Base-by-base conservation (phyloP, 2,888 invertebrate genomes). In the Macrophya annulata region DNA sequence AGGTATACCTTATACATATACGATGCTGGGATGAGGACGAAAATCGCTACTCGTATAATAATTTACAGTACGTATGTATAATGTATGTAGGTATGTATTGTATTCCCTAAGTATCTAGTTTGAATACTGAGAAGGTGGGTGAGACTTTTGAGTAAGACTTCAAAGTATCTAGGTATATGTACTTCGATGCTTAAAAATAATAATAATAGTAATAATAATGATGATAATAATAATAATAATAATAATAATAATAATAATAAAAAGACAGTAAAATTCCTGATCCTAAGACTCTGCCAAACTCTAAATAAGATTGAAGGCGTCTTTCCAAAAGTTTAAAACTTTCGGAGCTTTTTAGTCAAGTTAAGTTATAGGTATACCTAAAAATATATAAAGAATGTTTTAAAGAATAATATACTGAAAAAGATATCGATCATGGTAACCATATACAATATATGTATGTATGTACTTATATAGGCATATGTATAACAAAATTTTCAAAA, bases 401-500 rank as follows among this genome's bases (percentile, higher is more conserved):
- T 25, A 25, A 62, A 25, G 21, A 62, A 62, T 25, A 62, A 62
- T 62, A 25, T 48, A 3, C 4, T n/a, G 17, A n/a, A 51, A 17
- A 51, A 17, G n/a, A n/a, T 51, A 51, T n/a, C 51, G 51, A 51
- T 51, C 59, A 62, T 62, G 25, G 62, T 62, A 10, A 21, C 4
- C 10, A 2, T 25, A 25, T n/a, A 62, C 15, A 40, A 40, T 62
- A 8, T 62, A 6, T 5, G 62, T 21, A n/a, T 62, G 62, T 62
- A 9, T 31, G n/a, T n/a, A n/a, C n/a, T n/a, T 4, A 31, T 65
- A 12, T 65, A 65, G n/a, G 17, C 37, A 40, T 37, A 25, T 8
- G 15, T 31, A 5, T 71, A 40, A 43, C 74, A 85, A 83, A 84
- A 85, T 82, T 85, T 87, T 85, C 76, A 87, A 89, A 89, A 89